A percentile compares a stretch with the other conserved stretches of the same genome.
Conservation (phyloP, 1,140 invertebrate genomes). For the Planococcus citri region DNA sequence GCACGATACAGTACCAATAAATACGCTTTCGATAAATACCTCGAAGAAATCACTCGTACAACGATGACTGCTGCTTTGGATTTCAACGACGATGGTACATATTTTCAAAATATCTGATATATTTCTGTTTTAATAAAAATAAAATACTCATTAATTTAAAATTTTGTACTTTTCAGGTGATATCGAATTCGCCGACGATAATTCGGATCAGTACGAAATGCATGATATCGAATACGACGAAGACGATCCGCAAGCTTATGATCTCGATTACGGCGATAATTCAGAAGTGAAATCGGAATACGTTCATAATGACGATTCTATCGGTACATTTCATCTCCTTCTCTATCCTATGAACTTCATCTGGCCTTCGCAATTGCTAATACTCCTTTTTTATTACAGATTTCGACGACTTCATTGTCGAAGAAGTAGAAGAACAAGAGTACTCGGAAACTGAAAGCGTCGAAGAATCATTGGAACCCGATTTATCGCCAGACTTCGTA, state of each 20-base stretch:
- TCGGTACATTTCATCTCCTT: neutral
- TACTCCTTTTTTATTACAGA: neutral
- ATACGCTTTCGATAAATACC: neutral
- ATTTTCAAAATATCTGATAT: too few species aligned
- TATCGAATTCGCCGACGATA: neutral
- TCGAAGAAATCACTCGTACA: neutral
- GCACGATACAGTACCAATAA: neutral
- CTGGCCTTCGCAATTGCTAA: too few species aligned
- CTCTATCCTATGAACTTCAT: neutral
- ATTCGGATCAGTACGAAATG: neutral
- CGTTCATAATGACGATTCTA: neutral
- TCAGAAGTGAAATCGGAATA: neutral
- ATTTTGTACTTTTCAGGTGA: neutral
- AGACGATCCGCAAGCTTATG: neutral
- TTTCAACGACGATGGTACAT: neutral
- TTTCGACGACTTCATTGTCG: neutral
- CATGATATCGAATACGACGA: neutral
- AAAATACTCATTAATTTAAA: neutral
- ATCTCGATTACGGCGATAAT: neutral
- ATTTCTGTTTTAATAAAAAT: too few species aligned
- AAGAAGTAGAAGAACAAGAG: slow-evolving; percentile 10
- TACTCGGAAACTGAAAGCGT: neutral
- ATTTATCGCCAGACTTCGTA: too few species aligned
- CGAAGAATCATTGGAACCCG: neutral
- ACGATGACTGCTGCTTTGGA: neutral